phyloP scores from a whole-genome alignment of 1,140 invertebrate species.

The Lysiphlebus fabarum region DNA sequence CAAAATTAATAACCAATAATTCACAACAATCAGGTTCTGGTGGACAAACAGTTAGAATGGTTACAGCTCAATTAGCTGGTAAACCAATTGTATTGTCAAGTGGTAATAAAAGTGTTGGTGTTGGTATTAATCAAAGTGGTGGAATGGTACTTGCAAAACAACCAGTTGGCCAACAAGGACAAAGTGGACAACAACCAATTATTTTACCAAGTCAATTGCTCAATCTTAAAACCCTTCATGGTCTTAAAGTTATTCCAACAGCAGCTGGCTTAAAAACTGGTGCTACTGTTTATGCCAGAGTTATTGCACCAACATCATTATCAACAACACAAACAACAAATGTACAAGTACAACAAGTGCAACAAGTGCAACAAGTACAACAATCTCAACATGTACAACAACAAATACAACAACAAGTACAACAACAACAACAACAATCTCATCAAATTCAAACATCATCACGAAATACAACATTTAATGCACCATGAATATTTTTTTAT shows the following conservation, averaged over 20 bases:
- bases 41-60: conserved; percentile 56
- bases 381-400: conserved; percentile 16
- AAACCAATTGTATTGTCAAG: conserved; percentile 65
- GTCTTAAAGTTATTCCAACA: conserved; percentile 66
- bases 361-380: conserved; percentile 11
- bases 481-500: conserved; percentile 31
- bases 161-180: conserved; percentile 26
- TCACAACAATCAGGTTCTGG: conserved; percentile 39
- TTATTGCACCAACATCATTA: conserved; percentile 49
- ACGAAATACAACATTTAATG: conserved; percentile 42
- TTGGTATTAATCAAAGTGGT: conserved; percentile 37
- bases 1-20: conserved; percentile 50
- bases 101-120: conserved; percentile 52
- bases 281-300: conserved; percentile 48
- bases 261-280: conserved; percentile 50
- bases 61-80: conserved; percentile 61
- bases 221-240: conserved; percentile 67
- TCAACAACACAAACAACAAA: conserved; percentile 38
- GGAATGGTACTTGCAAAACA: conserved; percentile 48
- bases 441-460: conserved; percentile 29
- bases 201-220: conserved; percentile 64
- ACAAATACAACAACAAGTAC: conserved; percentile 3
- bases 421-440: conserved; percentile 24
- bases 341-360: conserved; percentile 6
- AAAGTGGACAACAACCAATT: conserved; percentile 54